Evolutionary conservation across 2,113 vertebrate genomes (phyloP), one percentile per base, ranked within the genome.

Genomic region (Orcinus orca): DNA sequence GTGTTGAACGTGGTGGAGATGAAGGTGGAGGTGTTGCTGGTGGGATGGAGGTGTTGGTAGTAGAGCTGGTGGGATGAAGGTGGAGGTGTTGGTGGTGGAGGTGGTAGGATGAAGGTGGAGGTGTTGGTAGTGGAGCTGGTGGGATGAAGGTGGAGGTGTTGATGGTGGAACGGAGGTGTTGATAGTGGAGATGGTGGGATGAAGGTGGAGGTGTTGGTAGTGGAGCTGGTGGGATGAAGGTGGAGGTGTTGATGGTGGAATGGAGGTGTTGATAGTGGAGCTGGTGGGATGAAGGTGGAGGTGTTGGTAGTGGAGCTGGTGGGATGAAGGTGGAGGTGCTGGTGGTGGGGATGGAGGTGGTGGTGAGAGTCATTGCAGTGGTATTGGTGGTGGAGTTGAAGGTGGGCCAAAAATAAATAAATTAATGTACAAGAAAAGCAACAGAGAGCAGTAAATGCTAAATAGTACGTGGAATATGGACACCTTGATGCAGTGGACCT

Each of bases 181-280:
- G 36, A 9, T 11, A 17, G 58, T 41, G 67, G 25, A 44, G 55
- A 5, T 6, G 53, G 29, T 38, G 44, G 44, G 11, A 36, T 26
- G 67, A 33, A 41, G 55, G 14, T 6, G 53, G 29, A 3, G n/a
- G 11, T 5, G 2, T 11, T 3, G 26, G 10, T 33, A 2, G 1
- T 23, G 26, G 2, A 14, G 50, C 11, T 13, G 6, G n/a, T 41
- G 47, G 47, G 12, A 36, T 26, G 50, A 17, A 44, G 55, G 23
- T 4, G 67, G 2, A 26, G 0, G 5, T n/a, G 63, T 3, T 6
- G 63, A 21, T 68, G 36, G n/a, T 38, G 15, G 53, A 12, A 1
- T 62, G 70, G 3, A 18, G 1, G 8, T 44, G n/a, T 4, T 36
- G 67, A 8, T 68, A 11, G 7, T 60, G 15, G 8, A 44, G 11